Evolutionary conservation across 2,113 vertebrate species (phyloP).

Genomic region (Helogale parvula): DNA sequence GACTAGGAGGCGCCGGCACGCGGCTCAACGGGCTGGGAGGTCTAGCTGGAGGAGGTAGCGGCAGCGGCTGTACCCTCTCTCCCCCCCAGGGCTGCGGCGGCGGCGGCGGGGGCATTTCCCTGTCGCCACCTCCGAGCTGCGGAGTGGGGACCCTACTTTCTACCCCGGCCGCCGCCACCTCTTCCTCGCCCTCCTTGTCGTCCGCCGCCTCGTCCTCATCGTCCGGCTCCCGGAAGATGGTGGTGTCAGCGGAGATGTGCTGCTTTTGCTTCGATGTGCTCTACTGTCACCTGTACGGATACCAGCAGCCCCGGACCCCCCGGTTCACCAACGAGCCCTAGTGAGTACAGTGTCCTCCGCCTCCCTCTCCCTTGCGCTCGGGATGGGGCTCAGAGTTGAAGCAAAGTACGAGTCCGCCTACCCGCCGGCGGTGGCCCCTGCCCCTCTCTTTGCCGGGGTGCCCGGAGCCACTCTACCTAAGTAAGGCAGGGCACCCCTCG

Average conservation of each 20-base stretch:
- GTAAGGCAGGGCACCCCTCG: constrained; percentile 5
- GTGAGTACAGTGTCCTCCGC: constrained; percentile 89
- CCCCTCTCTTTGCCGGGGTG: neutral
- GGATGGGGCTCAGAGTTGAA: constrained; percentile 70
- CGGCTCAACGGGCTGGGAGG: constrained; percentile 90
- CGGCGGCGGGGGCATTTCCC: constrained; percentile 73
- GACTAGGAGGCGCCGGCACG: constrained; percentile 86
- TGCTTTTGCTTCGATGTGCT: constrained; percentile 99
- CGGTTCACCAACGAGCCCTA: constrained; percentile 99
- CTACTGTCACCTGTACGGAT: constrained; percentile 98
- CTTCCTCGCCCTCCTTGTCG: constrained; percentile 86
- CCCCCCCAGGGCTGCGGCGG: constrained; percentile 78
- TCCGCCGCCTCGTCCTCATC: constrained; percentile 84
- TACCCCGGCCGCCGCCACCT: constrained; percentile 85
- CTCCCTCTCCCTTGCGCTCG: constrained; percentile 39
- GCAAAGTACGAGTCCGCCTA: constrained; percentile 69
- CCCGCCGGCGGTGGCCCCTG: constrained; percentile 45
- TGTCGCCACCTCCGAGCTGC: constrained; percentile 79
- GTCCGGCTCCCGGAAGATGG: constrained; percentile 94
- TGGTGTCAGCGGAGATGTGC: constrained; percentile 98
- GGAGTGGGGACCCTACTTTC: constrained; percentile 80
- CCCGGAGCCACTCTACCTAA: neutral
- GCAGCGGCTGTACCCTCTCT: constrained; percentile 84
- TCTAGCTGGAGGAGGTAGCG: constrained; percentile 86
- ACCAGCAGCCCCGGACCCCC: constrained; percentile 97